phyloP scores from a whole-genome alignment of 2,797 vertebrate genomes.

The Chaetodon trifasciatus region DNA sequence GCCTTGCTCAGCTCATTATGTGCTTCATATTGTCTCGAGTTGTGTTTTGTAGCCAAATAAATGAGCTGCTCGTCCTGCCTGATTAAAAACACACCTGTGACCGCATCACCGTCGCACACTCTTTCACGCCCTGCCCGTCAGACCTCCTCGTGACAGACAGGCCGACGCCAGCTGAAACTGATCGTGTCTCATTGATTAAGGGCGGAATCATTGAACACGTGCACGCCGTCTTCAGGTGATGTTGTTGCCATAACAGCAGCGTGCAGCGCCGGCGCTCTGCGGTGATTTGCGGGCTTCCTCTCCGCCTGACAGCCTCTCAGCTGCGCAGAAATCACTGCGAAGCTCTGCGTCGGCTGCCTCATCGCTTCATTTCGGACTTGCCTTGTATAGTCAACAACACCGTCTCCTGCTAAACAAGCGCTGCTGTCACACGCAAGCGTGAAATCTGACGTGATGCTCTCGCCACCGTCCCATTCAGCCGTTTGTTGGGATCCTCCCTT shows the following conservation, averaged over 20 bases:
- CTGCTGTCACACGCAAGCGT: slow-evolving; percentile 81
- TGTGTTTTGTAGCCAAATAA: neutral
- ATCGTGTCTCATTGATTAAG: neutral
- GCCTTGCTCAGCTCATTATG: slow-evolving; percentile 10
- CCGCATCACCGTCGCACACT: slow-evolving; percentile 18
- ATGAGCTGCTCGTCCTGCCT: neutral
- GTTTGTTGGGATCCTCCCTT: slow-evolving; percentile 80
- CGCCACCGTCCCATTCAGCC: slow-evolving; percentile 72
- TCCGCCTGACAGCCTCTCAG: slow-evolving; percentile 18
- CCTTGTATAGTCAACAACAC: slow-evolving; percentile 63
- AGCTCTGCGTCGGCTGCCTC: slow-evolving; percentile 14
- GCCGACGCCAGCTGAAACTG: too few relatives aligned
- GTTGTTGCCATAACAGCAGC: slow-evolving; percentile 58
- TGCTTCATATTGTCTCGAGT: neutral
- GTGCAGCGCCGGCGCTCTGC: slow-evolving; percentile 41
- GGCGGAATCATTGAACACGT: neutral
- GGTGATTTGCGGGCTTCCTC: slow-evolving; percentile 12
- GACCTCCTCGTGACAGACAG: neutral
- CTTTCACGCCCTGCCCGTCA: slow-evolving; percentile 19
- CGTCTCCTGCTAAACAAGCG: slow-evolving; percentile 57
- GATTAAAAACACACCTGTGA: slow-evolving; percentile 25
- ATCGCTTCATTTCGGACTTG: slow-evolving; percentile 30
- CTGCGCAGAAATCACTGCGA: neutral
- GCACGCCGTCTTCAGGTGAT: neutral
- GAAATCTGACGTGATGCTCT: slow-evolving; percentile 78